Percentiles rank a stretch among this genome's conserved stretches.
Conservation (phyloP, 1,140 invertebrate species). For the Lepidostoma basale region DNA sequence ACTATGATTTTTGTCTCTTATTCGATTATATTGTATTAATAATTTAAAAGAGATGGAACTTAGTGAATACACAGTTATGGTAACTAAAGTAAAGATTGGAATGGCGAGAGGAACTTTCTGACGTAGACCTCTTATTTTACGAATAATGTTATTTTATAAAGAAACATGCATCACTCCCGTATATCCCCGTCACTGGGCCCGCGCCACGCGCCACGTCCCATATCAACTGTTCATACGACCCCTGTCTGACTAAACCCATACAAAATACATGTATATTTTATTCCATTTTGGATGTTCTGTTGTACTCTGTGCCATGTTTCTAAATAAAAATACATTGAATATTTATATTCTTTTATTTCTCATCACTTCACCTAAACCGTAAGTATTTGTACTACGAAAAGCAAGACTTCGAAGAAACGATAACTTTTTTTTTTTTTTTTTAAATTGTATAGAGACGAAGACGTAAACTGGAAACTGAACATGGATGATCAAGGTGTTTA, state of each 20-base stretch:
- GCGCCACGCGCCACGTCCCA: too few relatives aligned
- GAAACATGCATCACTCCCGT: constrained; percentile 35
- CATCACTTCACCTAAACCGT: too few relatives aligned
- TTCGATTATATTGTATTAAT: constrained; percentile 27
- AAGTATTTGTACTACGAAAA: too few relatives aligned
- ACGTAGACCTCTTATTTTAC: constrained; percentile 42
- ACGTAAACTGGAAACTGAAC: too few relatives aligned
- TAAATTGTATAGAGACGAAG: too few relatives aligned
- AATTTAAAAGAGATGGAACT: constrained; percentile 26
- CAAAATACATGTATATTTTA: not conserved
- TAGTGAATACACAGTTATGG: constrained; percentile 31
- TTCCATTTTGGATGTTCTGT: constrained; percentile 8
- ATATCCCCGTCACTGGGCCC: too few relatives aligned
- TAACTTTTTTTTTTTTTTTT: too few relatives aligned
- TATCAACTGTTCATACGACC: too few relatives aligned
- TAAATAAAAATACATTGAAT: constrained; percentile 45
- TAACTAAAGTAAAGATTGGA: constrained; percentile 14
- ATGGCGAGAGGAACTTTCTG: not conserved
- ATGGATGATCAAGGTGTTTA: too few relatives aligned
- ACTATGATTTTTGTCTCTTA: constrained; percentile 9
- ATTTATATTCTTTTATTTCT: constrained; percentile 25
- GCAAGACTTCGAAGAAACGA: too few relatives aligned
- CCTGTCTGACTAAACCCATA: too few relatives aligned
- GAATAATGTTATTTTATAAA: constrained; percentile 42
- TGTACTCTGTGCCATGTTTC: constrained; percentile 43